A percentile compares a stretch with the other conserved stretches of the same genome.
phyloP scores from a whole-genome alignment of 35 echinoderm and acorn worm species.

The Apostichopus parvimensis region DNA sequence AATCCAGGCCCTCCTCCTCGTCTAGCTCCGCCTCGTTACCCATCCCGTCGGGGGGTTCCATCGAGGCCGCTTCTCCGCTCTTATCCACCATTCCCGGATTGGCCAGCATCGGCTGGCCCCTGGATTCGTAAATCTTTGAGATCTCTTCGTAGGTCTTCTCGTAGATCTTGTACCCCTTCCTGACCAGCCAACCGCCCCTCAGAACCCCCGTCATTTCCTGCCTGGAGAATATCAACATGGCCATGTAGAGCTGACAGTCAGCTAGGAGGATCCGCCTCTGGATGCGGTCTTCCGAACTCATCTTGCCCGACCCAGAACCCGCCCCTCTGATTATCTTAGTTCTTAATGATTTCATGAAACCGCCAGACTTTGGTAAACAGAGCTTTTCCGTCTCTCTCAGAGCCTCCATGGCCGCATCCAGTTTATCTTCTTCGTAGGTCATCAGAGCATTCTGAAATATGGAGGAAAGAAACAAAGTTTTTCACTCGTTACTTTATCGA shows the following conservation, averaged over 20 bases:
- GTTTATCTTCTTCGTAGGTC: conserved; percentile 97
- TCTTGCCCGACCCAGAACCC: background rate
- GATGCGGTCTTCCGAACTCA: conserved; percentile 81
- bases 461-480: background rate
- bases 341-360: conserved; percentile 80
- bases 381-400: conserved; percentile 96
- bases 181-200: conserved; percentile 84
- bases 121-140: conserved; percentile 59
- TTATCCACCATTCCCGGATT: conserved; percentile 49
- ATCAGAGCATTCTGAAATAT: conserved; percentile 94
- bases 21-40: conserved; percentile 42
- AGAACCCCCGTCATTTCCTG: conserved; percentile 69
- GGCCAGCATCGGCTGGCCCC: conserved; percentile 69
- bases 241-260: conserved; percentile 97
- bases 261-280: conserved; percentile 76
- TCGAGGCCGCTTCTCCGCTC: conserved; percentile 13
- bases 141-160: conserved; percentile 95
- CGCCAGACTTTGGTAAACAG: conserved; percentile 65
- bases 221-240: conserved; percentile 85
- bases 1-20: conserved; percentile 39
- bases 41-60: background rate
- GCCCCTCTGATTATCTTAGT: conserved; percentile 67
- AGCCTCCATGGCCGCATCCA: conserved; percentile 77
- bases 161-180: conserved; percentile 95
- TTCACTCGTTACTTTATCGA: background rate